Evolutionary conservation across 2,888 invertebrate genomes (phyloP).

Genomic region (Parascotia fuliginaria): DNA sequence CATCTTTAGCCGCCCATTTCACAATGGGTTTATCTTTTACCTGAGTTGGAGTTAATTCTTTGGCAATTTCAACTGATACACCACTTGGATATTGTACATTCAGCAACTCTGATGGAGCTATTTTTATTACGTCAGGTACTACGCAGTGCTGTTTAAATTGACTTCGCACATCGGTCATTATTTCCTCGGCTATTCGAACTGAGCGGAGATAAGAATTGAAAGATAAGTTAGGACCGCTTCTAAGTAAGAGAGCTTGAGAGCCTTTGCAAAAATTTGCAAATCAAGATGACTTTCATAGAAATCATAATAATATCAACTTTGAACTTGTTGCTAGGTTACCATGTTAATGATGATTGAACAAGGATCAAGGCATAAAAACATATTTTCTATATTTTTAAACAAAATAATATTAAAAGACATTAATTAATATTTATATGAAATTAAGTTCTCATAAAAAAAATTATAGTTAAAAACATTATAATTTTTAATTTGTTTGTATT

Average conservation of each 20-base stretch:
- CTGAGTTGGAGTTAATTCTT: conserved; percentile 89
- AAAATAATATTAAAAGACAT: no score
- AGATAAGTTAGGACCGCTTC: neutral
- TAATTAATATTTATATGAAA: no score
- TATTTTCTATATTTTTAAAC: no score
- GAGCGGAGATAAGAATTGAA: neutral
- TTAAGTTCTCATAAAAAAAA: no score
- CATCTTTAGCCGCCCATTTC: conserved; percentile 86
- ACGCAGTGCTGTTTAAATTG: conserved; percentile 82
- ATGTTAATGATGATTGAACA: no score
- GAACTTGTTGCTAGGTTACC: conserved; percentile 36
- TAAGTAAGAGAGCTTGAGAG: neutral
- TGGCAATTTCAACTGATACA: conserved; percentile 85
- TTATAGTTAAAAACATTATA: no score
- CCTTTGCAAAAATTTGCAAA: neutral
- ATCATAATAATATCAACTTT: conserved; percentile 31
- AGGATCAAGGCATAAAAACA: no score
- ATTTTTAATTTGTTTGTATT: no score
- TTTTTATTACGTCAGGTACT: conserved; percentile 89
- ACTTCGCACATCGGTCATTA: conserved; percentile 62
- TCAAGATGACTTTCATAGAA: conserved; percentile 9
- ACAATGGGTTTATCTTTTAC: conserved; percentile 89
- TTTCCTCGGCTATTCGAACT: neutral
- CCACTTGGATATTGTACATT: conserved; percentile 83
- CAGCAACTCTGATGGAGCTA: conserved; percentile 81